Conservation (phyloP, 2,888 invertebrate genomes). For the Conus canariensis region DNA sequence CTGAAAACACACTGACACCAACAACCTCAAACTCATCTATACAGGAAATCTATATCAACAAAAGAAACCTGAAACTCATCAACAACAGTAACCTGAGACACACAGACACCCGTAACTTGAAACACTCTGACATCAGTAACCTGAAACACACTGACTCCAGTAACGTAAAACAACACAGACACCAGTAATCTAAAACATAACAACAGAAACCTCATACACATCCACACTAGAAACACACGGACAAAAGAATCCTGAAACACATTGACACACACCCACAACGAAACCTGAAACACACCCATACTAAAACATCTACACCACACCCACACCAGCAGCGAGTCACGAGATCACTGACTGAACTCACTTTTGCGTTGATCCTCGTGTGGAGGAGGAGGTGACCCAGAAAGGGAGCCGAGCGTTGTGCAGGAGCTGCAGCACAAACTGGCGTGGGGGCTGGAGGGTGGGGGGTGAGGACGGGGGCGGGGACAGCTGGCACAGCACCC, state of each 20-base stretch:
- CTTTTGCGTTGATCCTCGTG: slow-evolving; percentile 79
- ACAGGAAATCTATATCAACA: neutral
- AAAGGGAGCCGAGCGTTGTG: slow-evolving; percentile 80
- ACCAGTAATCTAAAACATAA: too few species aligned
- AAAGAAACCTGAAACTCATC: neutral
- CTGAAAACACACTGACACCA: neutral
- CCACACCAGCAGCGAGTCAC: neutral
- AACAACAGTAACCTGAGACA: neutral
- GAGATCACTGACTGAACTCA: slow-evolving; percentile 47
- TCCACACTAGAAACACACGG: neutral
- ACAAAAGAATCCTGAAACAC: neutral
- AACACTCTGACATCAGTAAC: too few species aligned
- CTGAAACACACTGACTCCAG: neutral
- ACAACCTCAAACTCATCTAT: neutral
- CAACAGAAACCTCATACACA: neutral
- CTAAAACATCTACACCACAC: neutral
- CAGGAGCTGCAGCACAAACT: slow-evolving; percentile 77
- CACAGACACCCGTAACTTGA: too few species aligned
- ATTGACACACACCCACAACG: neutral
- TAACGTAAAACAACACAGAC: too few species aligned
- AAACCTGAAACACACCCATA: neutral
- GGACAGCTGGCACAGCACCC: slow-evolving; percentile 73
- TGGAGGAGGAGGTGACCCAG: slow-evolving; percentile 79
- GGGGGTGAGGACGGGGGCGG: slow-evolving; percentile 51
- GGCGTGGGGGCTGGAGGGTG: slow-evolving; percentile 68